Evolutionary conservation across 1,140 invertebrate species (phyloP).

Genomic region (Pentalonia nigronervosa): DNA sequence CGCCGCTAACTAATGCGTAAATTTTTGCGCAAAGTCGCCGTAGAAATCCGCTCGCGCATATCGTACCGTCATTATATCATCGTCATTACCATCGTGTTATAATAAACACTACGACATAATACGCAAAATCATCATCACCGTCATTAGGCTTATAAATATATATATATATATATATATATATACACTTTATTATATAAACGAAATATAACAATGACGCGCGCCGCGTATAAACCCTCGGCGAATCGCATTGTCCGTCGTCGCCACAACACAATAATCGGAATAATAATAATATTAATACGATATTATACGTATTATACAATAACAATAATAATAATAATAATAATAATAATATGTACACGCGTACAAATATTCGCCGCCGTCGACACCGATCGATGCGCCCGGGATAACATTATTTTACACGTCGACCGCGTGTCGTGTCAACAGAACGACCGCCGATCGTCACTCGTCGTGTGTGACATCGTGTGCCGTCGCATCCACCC

Average conservation of each 20-base stretch:
- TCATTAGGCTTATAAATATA: not conserved
- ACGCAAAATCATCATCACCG: not conserved
- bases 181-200: not conserved
- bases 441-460: not conserved
- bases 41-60: not conserved
- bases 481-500: not conserved
- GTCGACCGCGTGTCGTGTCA: not conserved
- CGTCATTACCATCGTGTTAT: not conserved
- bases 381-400: not conserved
- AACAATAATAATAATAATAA: not conserved
- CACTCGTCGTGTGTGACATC: not conserved
- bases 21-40: not conserved
- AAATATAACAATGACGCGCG: not conserved
- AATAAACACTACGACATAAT: not conserved
- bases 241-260: not conserved
- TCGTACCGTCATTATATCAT: not conserved
- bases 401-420: conserved; percentile 2
- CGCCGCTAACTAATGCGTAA: not conserved
- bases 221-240: not conserved
- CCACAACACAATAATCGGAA: not conserved
- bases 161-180: not conserved
- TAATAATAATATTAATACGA: not conserved
- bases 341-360: not conserved
- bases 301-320: not conserved
- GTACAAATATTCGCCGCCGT: not conserved